Evolutionary conservation across 1,140 invertebrate genomes (phyloP), one percentile per base, ranked within the genome.

Genomic region (Eriosoma lanigerum): DNA sequence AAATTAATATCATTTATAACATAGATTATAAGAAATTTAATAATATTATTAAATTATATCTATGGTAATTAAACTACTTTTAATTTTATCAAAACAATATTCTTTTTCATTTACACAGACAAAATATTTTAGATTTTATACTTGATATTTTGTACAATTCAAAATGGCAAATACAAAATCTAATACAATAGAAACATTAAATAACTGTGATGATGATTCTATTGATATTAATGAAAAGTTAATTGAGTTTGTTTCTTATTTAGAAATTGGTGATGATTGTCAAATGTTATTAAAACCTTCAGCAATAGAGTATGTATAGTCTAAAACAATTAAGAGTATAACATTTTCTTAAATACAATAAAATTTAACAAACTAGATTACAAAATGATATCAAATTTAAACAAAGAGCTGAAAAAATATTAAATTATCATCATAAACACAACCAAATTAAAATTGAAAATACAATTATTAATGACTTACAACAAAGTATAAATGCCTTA

Each of bases 141-240:
- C 8, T 38, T 4, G 32, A 38, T 46, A 46, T 4, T 44, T 13
- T 66, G 32, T 15, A 21, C 2, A 13, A 46, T 13, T 21, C 83
- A 82, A 78, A 66, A 83, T 81, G 48, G 46, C 12, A 9, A 4
- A 54, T 10, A 2, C 75, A 82, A 82, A 82, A 80, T 81, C 29
- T 1, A 78, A 44, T 56, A 24, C 44, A 81, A 26, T 48, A 17
- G n/a, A 81, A 50, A 66, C 1, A 46, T 21, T 15, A 54, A 83
- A 68, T 50, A 60, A 29, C 32, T 48, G 10, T 17, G 26, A 52
- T 19, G 17, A 29, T 2, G 8, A n/a, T 29, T 29, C 46, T 52
- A 72, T 29, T 52, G 68, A 72, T 52, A 72, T 72, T 8, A 72
- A 52, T n/a, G 9, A 72, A 12, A n/a, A 72, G n/a, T 52, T 72